Conservation (phyloP, 1,140 invertebrate genomes). For the Bombus superbus region DNA sequence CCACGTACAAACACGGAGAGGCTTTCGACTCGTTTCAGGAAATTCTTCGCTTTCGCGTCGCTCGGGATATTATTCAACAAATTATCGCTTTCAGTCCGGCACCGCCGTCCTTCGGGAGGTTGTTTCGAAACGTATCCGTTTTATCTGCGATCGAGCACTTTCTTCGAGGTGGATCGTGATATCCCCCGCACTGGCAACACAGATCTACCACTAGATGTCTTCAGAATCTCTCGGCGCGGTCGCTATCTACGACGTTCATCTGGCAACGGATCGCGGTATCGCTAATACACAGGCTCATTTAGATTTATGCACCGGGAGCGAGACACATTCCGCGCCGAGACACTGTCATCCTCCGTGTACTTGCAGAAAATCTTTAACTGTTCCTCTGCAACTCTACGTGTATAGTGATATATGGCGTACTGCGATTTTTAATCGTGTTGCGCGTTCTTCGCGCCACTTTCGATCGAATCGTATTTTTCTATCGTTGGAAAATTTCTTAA, state of each 20-base stretch:
- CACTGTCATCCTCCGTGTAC: background rate
- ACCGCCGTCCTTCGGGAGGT: slow-evolving; percentile 37
- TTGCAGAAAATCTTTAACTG: background rate
- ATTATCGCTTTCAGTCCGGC: slow-evolving; percentile 28
- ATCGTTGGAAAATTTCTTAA: too few relatives aligned
- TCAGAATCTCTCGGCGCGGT: slow-evolving; percentile 7
- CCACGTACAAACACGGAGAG: too few relatives aligned
- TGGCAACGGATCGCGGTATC: slow-evolving; percentile 44
- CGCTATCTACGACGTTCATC: slow-evolving; percentile 53
- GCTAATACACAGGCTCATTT: slow-evolving; percentile 44
- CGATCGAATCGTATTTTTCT: too few relatives aligned
- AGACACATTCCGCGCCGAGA: slow-evolving; percentile 50
- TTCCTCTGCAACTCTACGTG: too few relatives aligned
- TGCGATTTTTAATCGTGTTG: background rate
- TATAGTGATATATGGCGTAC: background rate
- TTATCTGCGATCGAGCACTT: slow-evolving; percentile 56
- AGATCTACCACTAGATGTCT: slow-evolving; percentile 25
- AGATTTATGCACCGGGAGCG: slow-evolving; percentile 59
- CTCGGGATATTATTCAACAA: slow-evolving; percentile 43
- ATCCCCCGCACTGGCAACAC: slow-evolving; percentile 18
- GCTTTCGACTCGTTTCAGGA: slow-evolving; percentile 17
- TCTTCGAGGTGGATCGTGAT: slow-evolving; percentile 44
- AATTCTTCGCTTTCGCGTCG: slow-evolving; percentile 29
- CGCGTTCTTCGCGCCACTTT: background rate
- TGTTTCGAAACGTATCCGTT: slow-evolving; percentile 48